Percentiles rank a stretch among this genome's conserved stretches.
phyloP scores from a whole-genome alignment of 2,888 invertebrate species.

The Mycalesis mineus region DNA sequence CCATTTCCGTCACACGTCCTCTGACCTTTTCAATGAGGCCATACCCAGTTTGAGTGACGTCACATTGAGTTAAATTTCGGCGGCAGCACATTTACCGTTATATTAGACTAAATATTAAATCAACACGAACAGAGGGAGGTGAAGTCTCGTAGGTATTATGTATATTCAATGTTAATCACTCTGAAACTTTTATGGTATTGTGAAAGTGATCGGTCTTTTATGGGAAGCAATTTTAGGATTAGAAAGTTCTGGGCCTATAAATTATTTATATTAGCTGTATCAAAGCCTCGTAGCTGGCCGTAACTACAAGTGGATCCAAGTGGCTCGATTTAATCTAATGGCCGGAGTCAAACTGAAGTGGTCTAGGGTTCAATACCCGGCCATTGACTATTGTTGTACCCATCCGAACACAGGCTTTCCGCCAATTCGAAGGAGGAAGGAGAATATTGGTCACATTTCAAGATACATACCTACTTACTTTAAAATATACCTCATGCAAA shows the following conservation, averaged over 20 bases:
- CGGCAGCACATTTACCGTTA: conserved; percentile 15
- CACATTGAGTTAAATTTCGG: conserved; percentile 22
- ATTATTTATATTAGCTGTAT: too few species aligned
- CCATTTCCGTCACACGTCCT: conserved; percentile 33
- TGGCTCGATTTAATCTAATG: too few species aligned
- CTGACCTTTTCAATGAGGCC: conserved; percentile 38
- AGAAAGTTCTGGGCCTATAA: not conserved
- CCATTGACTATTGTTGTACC: too few species aligned
- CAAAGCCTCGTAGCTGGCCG: too few species aligned
- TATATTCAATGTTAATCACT: conserved; percentile 1
- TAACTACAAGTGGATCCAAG: too few species aligned
- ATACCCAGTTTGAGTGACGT: conserved; percentile 32
- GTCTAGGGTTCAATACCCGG: too few species aligned
- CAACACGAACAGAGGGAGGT: conserved; percentile 6
- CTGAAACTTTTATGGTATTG: not conserved
- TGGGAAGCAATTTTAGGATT: not conserved
- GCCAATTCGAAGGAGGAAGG: too few species aligned
- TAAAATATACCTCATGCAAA: too few species aligned
- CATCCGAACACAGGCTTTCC: too few species aligned
- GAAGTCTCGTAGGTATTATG: not conserved
- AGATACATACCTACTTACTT: too few species aligned
- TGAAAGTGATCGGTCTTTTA: not conserved
- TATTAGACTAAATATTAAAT: conserved; percentile 18
- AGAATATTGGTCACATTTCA: too few species aligned
- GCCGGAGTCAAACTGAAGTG: too few species aligned